phyloP scores from a whole-genome alignment of 2,113 vertebrate genomes.

The Tichodroma muraria region DNA sequence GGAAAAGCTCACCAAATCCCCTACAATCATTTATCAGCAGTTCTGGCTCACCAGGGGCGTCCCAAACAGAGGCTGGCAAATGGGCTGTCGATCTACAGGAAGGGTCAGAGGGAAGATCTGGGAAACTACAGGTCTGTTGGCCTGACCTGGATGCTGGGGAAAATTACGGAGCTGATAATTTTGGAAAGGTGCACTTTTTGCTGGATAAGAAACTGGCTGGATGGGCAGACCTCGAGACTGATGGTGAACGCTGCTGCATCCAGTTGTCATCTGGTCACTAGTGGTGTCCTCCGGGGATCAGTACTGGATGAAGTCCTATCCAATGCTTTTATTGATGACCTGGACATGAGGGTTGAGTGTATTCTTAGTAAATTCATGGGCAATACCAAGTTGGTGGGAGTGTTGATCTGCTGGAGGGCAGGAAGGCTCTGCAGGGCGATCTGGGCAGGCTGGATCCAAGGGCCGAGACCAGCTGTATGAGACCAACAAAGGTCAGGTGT shows the following conservation, averaged over 20 bases:
- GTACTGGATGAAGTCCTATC: background rate
- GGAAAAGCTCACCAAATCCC: background rate
- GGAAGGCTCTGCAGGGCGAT: background rate
- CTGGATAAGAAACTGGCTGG: background rate
- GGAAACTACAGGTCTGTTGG: background rate
- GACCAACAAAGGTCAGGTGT: background rate
- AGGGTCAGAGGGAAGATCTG: background rate
- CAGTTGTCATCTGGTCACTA: background rate
- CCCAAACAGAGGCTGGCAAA: background rate
- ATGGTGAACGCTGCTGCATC: background rate
- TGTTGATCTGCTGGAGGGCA: background rate
- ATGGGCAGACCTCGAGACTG: background rate
- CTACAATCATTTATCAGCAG: background rate
- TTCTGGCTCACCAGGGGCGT: background rate
- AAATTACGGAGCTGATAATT: background rate
- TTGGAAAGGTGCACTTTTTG: background rate
- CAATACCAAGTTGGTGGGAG: background rate
- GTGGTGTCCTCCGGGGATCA: background rate
- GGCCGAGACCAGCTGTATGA: background rate
- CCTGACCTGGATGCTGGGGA: background rate
- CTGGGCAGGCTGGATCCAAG: background rate
- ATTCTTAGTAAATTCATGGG: background rate
- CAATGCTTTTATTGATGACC: background rate
- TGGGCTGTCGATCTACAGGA: background rate
- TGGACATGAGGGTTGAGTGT: background rate